Base-by-base conservation (phyloP, 2,113 vertebrate species). In the Sula dactylatra region DNA sequence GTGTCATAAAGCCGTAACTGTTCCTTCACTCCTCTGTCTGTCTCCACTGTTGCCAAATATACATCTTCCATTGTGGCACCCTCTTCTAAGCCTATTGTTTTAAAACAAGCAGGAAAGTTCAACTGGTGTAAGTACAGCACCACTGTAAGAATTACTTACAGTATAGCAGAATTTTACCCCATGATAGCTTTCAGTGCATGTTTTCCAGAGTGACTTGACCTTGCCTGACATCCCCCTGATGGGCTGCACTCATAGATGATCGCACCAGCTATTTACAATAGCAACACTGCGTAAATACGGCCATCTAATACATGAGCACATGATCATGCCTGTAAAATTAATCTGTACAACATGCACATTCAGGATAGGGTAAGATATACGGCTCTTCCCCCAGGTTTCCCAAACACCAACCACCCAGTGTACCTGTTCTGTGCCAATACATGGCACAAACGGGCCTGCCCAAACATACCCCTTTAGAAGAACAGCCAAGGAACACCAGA, bases 1-100 rank as follows among this genome's bases (percentile, higher is more conserved):
- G 99, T 99, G 97, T 99, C 99, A 14, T 99, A 99, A 2, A 99
- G 98, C 42, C 99, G 98, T n/a, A 99, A 73, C 97, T 99, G 99
- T 17, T 99, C 99, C 96, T 98, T 99, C 58, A 99, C 98, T 0
- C 99, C 99, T 2, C 99, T 98, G 66, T 99, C 99, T 0, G 99
- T 99, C 95, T 99, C 99, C 88, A 99, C 99, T 0, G 98, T 99
- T 0, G 99, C 99, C 97, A 99, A 98, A 8, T 99, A 99, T 54
- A 99, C 98, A 5, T 99, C 99, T 95, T 99, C 98, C 98, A 98
- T 98, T 1, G 99, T 99, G 96, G 99, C 98, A 36, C 89, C 98
- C 27, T 98, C 98, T 93, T 99, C 98, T 26, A 97, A 97, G 47
- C 99, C 99, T 99, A 88, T 52, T 99, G 88, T 52, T 45, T 82